Evolutionary conservation across 2,888 invertebrate species (phyloP), one percentile per base, ranked within the genome.

Genomic region (Dorcus hopei): DNA sequence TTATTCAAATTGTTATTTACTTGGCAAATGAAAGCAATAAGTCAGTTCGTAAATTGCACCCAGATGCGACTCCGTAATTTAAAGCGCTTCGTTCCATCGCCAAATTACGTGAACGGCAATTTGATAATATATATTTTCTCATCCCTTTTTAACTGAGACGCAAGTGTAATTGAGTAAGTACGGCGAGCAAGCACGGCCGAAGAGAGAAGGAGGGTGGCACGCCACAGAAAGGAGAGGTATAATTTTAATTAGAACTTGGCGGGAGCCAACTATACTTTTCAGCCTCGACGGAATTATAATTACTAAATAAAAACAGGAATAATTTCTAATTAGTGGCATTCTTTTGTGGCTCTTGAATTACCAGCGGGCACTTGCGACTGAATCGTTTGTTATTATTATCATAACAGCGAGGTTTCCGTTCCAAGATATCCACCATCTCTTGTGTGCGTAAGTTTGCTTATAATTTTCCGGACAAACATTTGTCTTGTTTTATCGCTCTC

Each of bases 301-400:
- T 66, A 63, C 64, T 58, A 61, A 59, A 65, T 65, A 68, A 68
- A 33, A 67, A 67, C 65, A 65, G 65, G 55, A 67, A 64, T 65
- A 66, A 64, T 66, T 68, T 66, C 64, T 63, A 68, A 68, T 68
- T 68, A 67, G 65, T 65, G 61, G 59, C 60, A 58, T 65, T 63
- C 65, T 63, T 63, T 53, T 60, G 38, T 11, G 45, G 45, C 45
- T 45, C 19, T 45, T 19, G 45, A 45, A 45, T 45, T 19, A 45
- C 45, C 45, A 45, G 16, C 45, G 45, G 45, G 45, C 23, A 23
- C 23, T 45, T 45, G 16, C 45, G 3, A 23, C 19, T 23, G 45
- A 19, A 45, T 45, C 9, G 14, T 45, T 45, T 45, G 14, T 45
- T 45, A 42, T 42, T 16, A 33, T 33, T 33, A 33, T 33, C 26